Conservation (phyloP, 2,113 vertebrate species). For the human region DNA sequence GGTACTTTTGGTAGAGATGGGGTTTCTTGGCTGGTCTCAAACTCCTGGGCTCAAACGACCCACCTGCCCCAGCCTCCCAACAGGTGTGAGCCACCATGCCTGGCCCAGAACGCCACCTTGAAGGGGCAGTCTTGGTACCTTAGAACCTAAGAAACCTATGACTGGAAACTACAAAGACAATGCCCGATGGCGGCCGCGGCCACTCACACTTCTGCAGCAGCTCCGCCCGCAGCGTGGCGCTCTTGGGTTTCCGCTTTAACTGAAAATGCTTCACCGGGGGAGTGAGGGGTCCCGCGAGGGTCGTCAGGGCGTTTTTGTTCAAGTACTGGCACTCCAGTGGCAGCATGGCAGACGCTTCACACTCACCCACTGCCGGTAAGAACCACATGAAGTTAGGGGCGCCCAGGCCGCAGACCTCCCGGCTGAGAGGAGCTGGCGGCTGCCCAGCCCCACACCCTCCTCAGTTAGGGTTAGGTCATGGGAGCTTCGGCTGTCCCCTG, state of each 20-base stretch:
- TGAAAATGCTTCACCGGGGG: slow-evolving; percentile 99
- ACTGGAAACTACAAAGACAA: neutral
- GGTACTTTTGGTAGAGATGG: too few species aligned
- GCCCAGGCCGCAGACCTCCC: neutral
- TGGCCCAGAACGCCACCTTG: too few species aligned
- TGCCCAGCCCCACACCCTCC: neutral
- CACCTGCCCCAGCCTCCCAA: too few species aligned
- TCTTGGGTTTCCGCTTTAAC: slow-evolving; percentile 98
- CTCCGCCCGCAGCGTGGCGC: slow-evolving; percentile 96
- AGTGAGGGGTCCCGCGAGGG: slow-evolving; percentile 95
- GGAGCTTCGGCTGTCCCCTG: neutral
- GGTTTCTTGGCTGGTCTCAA: too few species aligned
- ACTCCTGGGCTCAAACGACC: too few species aligned
- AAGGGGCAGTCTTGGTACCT: neutral
- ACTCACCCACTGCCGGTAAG: slow-evolving; percentile 90
- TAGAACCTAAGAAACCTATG: too few species aligned
- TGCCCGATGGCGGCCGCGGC: fast-evolving
- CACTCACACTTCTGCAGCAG: slow-evolving; percentile 95
- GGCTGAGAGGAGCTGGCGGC: neutral
- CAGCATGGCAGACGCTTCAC: slow-evolving; percentile 96
- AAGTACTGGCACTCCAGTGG: slow-evolving; percentile 98
- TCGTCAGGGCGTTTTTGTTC: slow-evolving; percentile 97
- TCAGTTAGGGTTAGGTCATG: too few species aligned
- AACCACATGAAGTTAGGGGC: slow-evolving; percentile 51
- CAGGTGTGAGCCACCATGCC: too few species aligned